Conservation (phyloP, 2,797 vertebrate genomes). For the Champsocephalus gunnari region DNA sequence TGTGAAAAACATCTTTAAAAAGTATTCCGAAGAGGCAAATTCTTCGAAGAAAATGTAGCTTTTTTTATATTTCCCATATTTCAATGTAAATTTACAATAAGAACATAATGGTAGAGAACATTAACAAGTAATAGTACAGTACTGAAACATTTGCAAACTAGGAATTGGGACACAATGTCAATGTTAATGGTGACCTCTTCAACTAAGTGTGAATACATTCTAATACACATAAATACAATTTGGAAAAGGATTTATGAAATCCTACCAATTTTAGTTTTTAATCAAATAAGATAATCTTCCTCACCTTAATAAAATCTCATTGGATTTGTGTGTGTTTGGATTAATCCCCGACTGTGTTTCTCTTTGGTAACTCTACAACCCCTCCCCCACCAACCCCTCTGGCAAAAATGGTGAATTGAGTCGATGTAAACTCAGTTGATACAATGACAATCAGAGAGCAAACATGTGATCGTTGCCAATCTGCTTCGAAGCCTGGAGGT, state of each 20-base stretch:
- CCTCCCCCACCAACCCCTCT: not conserved
- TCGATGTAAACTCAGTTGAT: not conserved
- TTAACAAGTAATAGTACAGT: not conserved
- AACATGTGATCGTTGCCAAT: not conserved
- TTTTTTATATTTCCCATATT: not conserved
- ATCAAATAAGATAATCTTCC: not conserved
- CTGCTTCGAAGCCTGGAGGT: not conserved
- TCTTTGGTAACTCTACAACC: not conserved
- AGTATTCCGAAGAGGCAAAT: too few species aligned
- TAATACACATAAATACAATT: not conserved
- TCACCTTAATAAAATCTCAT: not conserved
- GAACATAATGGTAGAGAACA: not conserved
- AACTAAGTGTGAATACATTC: not conserved
- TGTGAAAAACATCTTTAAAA: not conserved
- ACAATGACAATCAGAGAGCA: not conserved
- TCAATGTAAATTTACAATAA: not conserved
- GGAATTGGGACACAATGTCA: not conserved
- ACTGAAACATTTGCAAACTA: too few species aligned
- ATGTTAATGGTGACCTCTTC: conserved; percentile 1
- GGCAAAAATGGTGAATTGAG: not conserved
- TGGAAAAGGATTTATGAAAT: not conserved
- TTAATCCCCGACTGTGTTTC: not conserved
- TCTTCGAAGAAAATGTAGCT: not conserved
- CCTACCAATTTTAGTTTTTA: not conserved
- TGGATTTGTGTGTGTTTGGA: not conserved